These are phyloP conservation scores for Nannoperca obscura DNA, from an alignment of 2,797 vertebrate species.

Conservation along the genomic window DNA sequence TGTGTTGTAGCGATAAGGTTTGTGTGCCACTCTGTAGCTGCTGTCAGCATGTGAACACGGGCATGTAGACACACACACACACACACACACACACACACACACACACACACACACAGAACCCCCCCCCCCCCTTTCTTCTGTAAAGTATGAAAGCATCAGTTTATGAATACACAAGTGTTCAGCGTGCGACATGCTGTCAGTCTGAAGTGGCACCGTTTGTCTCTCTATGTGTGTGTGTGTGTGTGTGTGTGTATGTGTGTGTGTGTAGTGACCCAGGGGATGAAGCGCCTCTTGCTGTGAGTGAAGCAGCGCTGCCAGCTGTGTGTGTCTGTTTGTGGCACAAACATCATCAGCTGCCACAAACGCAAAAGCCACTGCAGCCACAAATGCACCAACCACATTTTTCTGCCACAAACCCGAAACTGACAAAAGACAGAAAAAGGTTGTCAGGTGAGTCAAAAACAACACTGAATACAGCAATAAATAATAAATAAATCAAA, in stretches of 20 bases:
- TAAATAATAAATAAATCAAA: not conserved
- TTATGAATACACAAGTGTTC: conserved; percentile 43
- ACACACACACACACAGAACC: conserved; percentile 14
- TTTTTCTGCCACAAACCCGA: not conserved
- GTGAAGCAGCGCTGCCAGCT: conserved; percentile 9
- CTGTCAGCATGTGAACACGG: conserved; percentile 24
- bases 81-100: conserved; percentile 28
- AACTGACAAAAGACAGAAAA: not conserved
- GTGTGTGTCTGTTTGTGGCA: conserved; percentile 8
- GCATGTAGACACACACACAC: conserved; percentile 33
- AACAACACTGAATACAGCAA: not conserved
- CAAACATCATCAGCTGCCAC: conserved; percentile 40
- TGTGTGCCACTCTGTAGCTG: conserved; percentile 41
- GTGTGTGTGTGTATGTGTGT: conserved; percentile 29
- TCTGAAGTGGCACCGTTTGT: conserved; percentile 45
- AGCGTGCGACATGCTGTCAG: conserved; percentile 54
- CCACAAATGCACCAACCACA: not conserved
- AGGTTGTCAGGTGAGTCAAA: not conserved
- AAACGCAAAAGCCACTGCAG: conserved; percentile 40
- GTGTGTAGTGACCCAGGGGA: conserved; percentile 29
- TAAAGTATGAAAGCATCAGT: conserved; percentile 45
- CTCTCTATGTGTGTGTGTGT: not conserved
- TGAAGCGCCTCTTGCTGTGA: conserved; percentile 19
- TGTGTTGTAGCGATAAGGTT: conserved; percentile 62
- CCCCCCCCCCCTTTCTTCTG: conserved; percentile 13